These are phyloP conservation scores for Formica exsecta DNA, from an alignment of 1,140 invertebrate species.

Conservation along the genomic window DNA sequence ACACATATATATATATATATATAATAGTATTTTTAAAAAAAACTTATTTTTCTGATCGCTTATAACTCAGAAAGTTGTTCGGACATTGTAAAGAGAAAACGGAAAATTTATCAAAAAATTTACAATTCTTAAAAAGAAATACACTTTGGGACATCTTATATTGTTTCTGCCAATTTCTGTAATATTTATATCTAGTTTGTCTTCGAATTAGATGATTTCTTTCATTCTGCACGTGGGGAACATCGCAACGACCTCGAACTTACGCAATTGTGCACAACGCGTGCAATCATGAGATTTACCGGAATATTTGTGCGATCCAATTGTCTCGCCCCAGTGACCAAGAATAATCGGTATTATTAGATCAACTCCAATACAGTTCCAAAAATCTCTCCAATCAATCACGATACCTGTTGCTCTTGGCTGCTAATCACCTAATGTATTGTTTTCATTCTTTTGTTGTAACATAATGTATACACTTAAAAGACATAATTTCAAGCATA, in stretches of 20 bases:
- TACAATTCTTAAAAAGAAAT: neutral
- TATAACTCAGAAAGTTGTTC: neutral
- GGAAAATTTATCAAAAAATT: neutral
- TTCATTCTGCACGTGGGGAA: neutral
- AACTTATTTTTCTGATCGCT: neutral
- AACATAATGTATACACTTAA: neutral
- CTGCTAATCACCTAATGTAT: neutral
- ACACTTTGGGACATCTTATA: neutral
- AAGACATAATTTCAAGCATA: neutral
- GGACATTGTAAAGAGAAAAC: neutral
- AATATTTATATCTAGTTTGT: neutral
- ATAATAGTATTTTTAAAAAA: too few species aligned
- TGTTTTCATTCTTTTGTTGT: neutral
- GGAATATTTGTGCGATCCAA: conserved; percentile 21
- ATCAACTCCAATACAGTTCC: neutral
- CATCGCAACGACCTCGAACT: conserved; percentile 59
- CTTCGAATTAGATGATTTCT: neutral
- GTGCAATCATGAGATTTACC: conserved; percentile 8
- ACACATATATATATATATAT: too few species aligned
- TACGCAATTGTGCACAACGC: conserved; percentile 39
- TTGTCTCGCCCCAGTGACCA: conserved; percentile 52
- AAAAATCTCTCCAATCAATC: conserved; percentile 32
- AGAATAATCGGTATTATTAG: conserved; percentile 49
- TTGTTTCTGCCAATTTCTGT: neutral
- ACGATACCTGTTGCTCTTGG: conserved; percentile 35